Conservation (phyloP, 2,113 vertebrate genomes). For the Rousettus leschenaultii region DNA sequence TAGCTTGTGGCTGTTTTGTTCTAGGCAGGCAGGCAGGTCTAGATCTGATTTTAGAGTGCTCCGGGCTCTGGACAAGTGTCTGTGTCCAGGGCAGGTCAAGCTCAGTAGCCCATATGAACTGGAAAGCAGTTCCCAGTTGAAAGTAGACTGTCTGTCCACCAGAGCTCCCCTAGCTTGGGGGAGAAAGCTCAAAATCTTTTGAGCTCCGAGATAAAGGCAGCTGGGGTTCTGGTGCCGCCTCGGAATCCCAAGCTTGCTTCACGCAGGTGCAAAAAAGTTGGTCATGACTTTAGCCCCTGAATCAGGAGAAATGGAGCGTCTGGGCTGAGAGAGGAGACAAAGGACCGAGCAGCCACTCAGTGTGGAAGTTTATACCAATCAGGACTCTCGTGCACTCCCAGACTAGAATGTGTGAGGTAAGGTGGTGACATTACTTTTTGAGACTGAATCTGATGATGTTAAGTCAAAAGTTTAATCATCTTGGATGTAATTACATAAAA, state of each 20-base stretch:
- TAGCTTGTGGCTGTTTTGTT: neutral
- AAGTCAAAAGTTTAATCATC: neutral
- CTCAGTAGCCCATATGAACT: neutral
- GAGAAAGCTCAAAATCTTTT: neutral
- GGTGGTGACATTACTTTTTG: neutral
- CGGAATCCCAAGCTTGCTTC: neutral
- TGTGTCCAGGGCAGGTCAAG: neutral
- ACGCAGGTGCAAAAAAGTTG: neutral
- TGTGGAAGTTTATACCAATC: neutral
- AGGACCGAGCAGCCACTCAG: neutral
- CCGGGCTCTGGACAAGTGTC: neutral
- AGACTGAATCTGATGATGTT: neutral
- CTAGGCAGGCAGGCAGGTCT: neutral
- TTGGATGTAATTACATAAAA: neutral
- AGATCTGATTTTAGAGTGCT: neutral
- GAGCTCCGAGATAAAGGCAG: neutral
- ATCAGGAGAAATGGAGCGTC: neutral
- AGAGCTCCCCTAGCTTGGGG: neutral
- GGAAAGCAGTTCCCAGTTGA: neutral
- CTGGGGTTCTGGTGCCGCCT: neutral
- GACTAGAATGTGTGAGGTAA: neutral
- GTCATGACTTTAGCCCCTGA: neutral
- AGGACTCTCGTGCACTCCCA: neutral
- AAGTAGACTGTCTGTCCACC: neutral
- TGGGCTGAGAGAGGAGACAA: neutral